Conservation (phyloP, 2,888 invertebrate species). For the Torymus aiolomorphi region DNA sequence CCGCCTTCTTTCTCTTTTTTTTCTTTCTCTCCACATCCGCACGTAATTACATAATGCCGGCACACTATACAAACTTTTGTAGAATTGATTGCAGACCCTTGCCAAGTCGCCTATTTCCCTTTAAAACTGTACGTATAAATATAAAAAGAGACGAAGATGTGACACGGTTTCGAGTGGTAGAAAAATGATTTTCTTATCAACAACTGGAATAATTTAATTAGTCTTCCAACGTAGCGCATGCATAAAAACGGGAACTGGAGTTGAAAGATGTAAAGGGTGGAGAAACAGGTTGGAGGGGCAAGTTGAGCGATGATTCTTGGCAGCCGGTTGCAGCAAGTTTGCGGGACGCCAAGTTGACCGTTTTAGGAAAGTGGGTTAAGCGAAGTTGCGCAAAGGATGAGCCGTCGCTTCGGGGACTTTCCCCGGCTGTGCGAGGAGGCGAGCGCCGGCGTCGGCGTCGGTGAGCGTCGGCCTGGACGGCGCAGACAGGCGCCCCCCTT, state of each 20-base stretch:
- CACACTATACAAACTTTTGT: not conserved
- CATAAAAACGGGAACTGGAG: no score
- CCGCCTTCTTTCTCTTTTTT: slow-evolving; percentile 41
- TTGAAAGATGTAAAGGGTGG: not conserved
- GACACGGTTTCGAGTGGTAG: no score
- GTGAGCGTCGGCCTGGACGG: slow-evolving; percentile 7
- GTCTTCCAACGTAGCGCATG: no score
- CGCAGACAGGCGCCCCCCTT: slow-evolving; percentile 45
- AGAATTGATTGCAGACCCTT: not conserved
- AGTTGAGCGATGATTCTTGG: not conserved
- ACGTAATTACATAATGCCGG: not conserved
- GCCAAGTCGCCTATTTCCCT: not conserved
- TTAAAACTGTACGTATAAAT: no score
- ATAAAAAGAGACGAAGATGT: no score
- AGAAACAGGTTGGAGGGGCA: no score
- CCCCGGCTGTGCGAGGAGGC: not conserved
- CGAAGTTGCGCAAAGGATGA: slow-evolving; percentile 60
- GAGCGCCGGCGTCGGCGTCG: slow-evolving; percentile 26
- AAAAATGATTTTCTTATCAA: no score
- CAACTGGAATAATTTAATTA: no score
- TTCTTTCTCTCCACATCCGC: not conserved
- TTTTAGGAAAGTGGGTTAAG: slow-evolving; percentile 71
- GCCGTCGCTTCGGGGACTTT: no score
- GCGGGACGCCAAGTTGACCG: slow-evolving; percentile 42
- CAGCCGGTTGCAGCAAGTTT: slow-evolving; percentile 7